Base-by-base conservation (phyloP, 2,888 invertebrate species). In the Loripinus fragilis region DNA sequence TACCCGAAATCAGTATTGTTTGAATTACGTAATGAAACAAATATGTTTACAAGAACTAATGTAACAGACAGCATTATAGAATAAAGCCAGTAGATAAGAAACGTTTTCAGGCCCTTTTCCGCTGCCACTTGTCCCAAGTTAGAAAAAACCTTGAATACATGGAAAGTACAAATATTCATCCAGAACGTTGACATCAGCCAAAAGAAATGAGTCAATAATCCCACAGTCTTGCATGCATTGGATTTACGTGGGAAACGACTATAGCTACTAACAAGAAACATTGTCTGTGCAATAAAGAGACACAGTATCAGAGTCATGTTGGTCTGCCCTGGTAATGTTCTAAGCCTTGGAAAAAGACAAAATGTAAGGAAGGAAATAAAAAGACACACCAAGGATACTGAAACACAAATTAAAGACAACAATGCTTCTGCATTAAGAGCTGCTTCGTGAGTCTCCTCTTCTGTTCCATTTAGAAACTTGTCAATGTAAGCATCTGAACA, bases 71-170 rank as follows among this genome's bases (percentile, higher is more conserved):
- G 28, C 1, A 33, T 33, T 42, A 38, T 23, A n/a, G 55, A 52
- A 42, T 74, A 80, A 17, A 73, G 10, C n/a, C 48, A 65, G 41
- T 78, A 79, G 10, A 55, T 23, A 10, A 70, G 17, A 45, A 70
- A 50, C 28, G 50, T 60, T 48, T 66, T 60, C 3, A 38, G 45
- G 38, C 60, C 41, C 2, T 48, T 69, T 25, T 30, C 50, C 1
- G 33, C 38, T 15, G 65, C 28, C 15, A 67, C 42, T 2, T 41
- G 23, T 45, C 65, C 70, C 7, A 66, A 72, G n/a, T 60, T 71
- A 8, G 69, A 35, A 64, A 81, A 73, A 20, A 81, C 73, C 12
- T 68, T 72, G 25, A 76, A 78, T 74, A 81, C 73, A 33, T 80
- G 76, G 28, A 77, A 74, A 1, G 76, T 77, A 42, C 80, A 80